Percentiles rank a stretch among this genome's conserved stretches.
These are phyloP conservation scores for Adoxophyes honmai DNA, from an alignment of 1,140 invertebrate species.

Conservation along the genomic window DNA sequence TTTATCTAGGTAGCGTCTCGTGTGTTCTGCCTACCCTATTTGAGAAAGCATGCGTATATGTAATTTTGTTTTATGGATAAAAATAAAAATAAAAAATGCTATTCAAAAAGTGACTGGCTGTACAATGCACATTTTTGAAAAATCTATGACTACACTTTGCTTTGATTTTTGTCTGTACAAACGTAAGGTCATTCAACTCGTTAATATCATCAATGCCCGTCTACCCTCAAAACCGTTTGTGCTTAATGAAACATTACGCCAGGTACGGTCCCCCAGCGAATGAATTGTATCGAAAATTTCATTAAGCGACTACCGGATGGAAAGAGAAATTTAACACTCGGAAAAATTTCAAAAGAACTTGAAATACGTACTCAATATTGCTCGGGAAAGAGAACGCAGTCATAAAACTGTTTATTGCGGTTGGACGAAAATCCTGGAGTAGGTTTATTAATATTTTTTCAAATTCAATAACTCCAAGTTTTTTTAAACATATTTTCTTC, in stretches of 20 bases:
- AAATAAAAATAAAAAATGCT: no score
- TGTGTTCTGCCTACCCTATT: no score
- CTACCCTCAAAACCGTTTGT: no score
- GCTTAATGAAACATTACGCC: background rate
- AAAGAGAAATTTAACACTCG: constrained; percentile 61
- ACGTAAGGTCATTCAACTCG: constrained; percentile 2
- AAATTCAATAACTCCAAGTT: background rate
- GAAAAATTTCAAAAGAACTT: constrained; percentile 56
- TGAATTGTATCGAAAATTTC: constrained; percentile 57
- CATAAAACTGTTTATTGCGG: constrained; percentile 46
- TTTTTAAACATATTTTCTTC: no score
- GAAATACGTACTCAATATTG: constrained; percentile 58
- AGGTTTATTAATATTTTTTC: background rate
- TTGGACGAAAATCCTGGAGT: background rate
- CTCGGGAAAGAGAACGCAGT: constrained; percentile 47
- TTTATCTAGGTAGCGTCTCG: no score
- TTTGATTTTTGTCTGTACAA: constrained; percentile 32
- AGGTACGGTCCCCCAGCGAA: constrained; percentile 13
- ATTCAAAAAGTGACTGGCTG: no score
- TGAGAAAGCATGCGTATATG: no score
- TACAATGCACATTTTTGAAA: no score
- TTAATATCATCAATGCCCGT: background rate
- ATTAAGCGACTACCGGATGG: constrained; percentile 58
- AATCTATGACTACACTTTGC: no score
- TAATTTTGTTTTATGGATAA: no score